phyloP scores from a whole-genome alignment of 2,888 invertebrate genomes.

The Yponomeuta evonymella region DNA sequence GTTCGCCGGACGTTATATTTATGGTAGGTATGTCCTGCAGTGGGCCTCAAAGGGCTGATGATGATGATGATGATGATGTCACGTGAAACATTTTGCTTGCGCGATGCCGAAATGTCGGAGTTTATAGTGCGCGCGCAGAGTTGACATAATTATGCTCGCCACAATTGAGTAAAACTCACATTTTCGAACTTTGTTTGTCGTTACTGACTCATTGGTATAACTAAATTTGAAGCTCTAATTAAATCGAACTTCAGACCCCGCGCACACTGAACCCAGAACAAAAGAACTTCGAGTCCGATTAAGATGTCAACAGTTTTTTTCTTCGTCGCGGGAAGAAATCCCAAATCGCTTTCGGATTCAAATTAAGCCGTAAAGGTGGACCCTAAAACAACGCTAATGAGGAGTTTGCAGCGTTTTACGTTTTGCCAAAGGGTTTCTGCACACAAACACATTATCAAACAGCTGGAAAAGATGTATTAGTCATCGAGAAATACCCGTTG shows the following conservation, averaged over 20 bases:
- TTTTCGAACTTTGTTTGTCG: not conserved
- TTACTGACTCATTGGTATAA: not conserved
- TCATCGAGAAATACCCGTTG: too few relatives aligned
- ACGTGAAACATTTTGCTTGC: too few relatives aligned
- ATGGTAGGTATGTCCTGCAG: too few relatives aligned
- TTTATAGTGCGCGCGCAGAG: too few relatives aligned
- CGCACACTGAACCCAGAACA: not conserved
- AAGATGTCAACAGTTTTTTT: conserved; percentile 10
- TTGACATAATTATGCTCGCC: too few relatives aligned
- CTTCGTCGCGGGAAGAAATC: conserved; percentile 20
- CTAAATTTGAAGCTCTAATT: not conserved
- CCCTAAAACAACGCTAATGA: conserved; percentile 58
- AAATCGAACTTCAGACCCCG: not conserved
- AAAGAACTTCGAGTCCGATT: conserved; percentile 16
- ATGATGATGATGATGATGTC: too few relatives aligned
- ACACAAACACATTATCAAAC: not conserved
- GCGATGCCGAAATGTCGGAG: too few relatives aligned
- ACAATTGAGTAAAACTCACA: too few relatives aligned
- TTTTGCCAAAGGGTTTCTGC: conserved; percentile 26
- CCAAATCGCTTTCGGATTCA: conserved; percentile 36
- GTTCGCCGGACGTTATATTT: too few relatives aligned
- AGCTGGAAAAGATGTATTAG: too few relatives aligned
- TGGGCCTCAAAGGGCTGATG: too few relatives aligned
- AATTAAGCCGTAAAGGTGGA: conserved; percentile 59
- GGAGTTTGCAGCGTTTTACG: conserved; percentile 40